Base-by-base conservation (phyloP, 2,797 vertebrate genomes). In the Onychomys torridus region DNA sequence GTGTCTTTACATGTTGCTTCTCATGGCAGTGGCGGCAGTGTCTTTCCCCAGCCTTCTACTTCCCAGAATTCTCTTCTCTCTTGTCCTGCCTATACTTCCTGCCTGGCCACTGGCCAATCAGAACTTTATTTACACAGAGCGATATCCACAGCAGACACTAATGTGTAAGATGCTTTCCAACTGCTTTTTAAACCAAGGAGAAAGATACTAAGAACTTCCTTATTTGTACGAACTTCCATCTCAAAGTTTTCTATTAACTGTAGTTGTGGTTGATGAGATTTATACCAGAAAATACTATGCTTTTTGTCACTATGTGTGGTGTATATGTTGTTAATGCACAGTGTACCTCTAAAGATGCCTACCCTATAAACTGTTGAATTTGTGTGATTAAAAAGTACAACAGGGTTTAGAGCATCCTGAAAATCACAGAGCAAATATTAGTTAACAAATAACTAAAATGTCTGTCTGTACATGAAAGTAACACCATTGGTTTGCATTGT, bases 191-290 rank as follows among this genome's bases (percentile, higher is more conserved):
- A 69, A n/a, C 21, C 46, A 52, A 69, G 46, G 61, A 67, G 43
- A n/a, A 49, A 86, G 84, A 69, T 27, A 34, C 43, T 61, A 67
- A 87, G n/a, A 55, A 27, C 73, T 79, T 86, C 43, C 69, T 96
- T 92, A 86, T 96, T 86, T 96, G 75, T 94, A 87, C 27, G 40
- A 78, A 75, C 13, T 32, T 69, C 37, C 13, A 6, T 23, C n/a
- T 61, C 32, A n/a, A 46, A 46, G 34, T 46, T 95, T 92, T 92
- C 77, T 57, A 0, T 91, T 55, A 78, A 90, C 29, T 65, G 43
- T 69, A 37, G 55, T 94, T 89, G 43, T 67, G 75, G 43, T n/a
- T 76, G n/a, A n/a, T n/a, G 34, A 86, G 67, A 79, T 88, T 81
- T 89, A 32, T 69, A 65, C 91, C 78, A 67, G 29, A 25, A 25